Evolutionary conservation across 1,140 invertebrate species (phyloP).

Genomic region (Drosophila oshimai): DNA sequence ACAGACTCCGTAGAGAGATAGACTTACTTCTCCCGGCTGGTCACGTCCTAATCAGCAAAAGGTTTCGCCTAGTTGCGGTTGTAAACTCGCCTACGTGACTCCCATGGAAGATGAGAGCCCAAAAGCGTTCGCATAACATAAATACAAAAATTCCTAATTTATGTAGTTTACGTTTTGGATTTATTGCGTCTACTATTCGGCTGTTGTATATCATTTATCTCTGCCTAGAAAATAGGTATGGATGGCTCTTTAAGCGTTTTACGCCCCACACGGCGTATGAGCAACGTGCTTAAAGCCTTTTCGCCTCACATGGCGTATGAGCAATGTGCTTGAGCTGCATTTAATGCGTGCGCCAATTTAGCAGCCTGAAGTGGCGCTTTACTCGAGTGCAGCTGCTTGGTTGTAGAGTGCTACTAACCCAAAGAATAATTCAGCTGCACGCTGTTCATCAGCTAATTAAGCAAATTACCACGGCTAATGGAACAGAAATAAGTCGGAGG

Average conservation of each 20-base stretch:
- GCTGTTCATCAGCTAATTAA: conserved; percentile 47
- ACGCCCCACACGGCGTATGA: background rate
- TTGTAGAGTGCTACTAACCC: background rate
- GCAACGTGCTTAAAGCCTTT: conserved; percentile 48
- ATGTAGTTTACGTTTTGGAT: conserved; percentile 76
- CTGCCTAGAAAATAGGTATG: conserved; percentile 42
- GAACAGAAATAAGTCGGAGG: conserved; percentile 3
- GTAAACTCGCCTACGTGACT: conserved; percentile 68
- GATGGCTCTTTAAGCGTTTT: conserved; percentile 43
- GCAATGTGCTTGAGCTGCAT: conserved; percentile 48
- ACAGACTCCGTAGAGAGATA: background rate
- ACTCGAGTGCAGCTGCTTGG: conserved; percentile 48
- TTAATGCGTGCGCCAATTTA: conserved; percentile 67
- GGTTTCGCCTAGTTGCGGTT: conserved; percentile 75
- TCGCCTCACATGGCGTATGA: conserved; percentile 33
- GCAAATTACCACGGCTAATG: conserved; percentile 38
- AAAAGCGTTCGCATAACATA: conserved; percentile 55
- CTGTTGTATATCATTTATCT: conserved; percentile 47
- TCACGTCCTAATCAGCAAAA: conserved; percentile 79
- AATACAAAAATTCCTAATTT: conserved; percentile 71
- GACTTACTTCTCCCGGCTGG: conserved; percentile 28
- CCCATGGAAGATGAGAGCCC: conserved; percentile 36
- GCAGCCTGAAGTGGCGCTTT: conserved; percentile 50
- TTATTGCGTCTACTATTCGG: conserved; percentile 64
- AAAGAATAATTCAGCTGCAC: background rate